Percentiles rank a stretch among this genome's conserved stretches.
Evolutionary conservation across 1,140 invertebrate genomes (phyloP).

Genomic region (Calephelis virginiensis): DNA sequence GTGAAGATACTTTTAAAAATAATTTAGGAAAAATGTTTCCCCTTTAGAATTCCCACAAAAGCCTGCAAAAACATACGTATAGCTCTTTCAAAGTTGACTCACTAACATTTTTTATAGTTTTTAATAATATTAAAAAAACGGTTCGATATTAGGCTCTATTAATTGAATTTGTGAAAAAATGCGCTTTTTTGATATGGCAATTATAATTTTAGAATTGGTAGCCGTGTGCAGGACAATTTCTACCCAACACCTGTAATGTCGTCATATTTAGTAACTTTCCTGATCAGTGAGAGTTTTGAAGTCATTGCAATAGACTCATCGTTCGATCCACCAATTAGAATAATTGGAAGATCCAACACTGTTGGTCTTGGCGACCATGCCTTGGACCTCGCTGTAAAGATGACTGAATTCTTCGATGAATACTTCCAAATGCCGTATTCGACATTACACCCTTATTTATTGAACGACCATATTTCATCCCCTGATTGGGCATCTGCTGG

Average conservation of each 20-base stretch:
- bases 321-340: conserved; percentile 54
- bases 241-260: conserved; percentile 86
- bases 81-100: no score
- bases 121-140: no score
- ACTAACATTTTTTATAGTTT: no score
- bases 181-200: not conserved
- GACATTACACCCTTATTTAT: conserved; percentile 57
- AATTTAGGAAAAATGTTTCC: no score
- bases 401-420: conserved; percentile 65
- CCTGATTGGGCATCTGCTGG: conserved; percentile 86
- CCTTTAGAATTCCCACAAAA: no score
- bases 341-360: conserved; percentile 81
- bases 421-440: conserved; percentile 66
- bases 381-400: conserved; percentile 56
- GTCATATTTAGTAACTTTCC: conserved; percentile 90
- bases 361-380: conserved; percentile 80
- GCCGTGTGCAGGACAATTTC: conserved; percentile 47
- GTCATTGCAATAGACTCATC: conserved; percentile 55
- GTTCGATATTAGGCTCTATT: no score
- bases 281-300: conserved; percentile 69
- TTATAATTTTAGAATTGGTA: conserved; percentile 35
- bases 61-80: no score
- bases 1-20: no score
- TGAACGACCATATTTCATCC: conserved; percentile 83
- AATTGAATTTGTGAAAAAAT: no score